These are phyloP conservation scores for Entomobrya proxima DNA, from an alignment of 2,888 invertebrate genomes.

Conservation along the genomic window DNA sequence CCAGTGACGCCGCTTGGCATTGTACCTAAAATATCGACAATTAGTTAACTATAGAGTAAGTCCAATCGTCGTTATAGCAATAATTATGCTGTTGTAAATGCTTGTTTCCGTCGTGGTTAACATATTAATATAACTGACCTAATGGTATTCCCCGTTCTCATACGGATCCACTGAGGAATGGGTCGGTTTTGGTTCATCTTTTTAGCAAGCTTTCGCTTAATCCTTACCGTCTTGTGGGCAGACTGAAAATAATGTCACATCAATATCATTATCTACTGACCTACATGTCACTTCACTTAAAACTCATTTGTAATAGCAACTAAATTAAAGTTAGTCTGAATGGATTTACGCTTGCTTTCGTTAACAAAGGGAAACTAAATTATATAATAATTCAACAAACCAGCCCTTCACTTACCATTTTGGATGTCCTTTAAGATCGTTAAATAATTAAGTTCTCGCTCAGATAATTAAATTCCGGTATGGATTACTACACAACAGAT, in stretches of 20 bases:
- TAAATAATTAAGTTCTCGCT: background rate
- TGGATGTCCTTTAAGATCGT: background rate
- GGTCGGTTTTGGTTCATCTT: slow-evolving; percentile 99
- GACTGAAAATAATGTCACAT: slow-evolving; percentile 85
- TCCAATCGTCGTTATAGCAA: background rate
- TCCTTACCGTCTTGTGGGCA: slow-evolving; percentile 98
- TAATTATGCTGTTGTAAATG: background rate
- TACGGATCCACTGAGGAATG: slow-evolving; percentile 99
- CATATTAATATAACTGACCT: too few relatives aligned
- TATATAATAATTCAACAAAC: too few relatives aligned
- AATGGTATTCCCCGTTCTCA: slow-evolving; percentile 99
- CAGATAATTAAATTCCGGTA: background rate
- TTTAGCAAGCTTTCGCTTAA: slow-evolving; percentile 98
- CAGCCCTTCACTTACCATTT: slow-evolving; percentile 38
- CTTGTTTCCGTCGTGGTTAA: slow-evolving; percentile 75
- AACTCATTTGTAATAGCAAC: too few relatives aligned
- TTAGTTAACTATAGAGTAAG: background rate
- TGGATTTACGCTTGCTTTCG: too few relatives aligned
- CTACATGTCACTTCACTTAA: too few relatives aligned
- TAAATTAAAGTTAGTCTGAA: too few relatives aligned
- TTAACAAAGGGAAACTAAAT: background rate
- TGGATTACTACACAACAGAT: background rate
- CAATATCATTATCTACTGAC: too few relatives aligned
- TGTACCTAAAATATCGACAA: slow-evolving; percentile 84
- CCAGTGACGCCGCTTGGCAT: slow-evolving; percentile 99